A percentile compares a stretch with the other conserved stretches of the same genome.
phyloP scores from a whole-genome alignment of 1,140 invertebrate genomes.

The Antheraea pernyi region DNA sequence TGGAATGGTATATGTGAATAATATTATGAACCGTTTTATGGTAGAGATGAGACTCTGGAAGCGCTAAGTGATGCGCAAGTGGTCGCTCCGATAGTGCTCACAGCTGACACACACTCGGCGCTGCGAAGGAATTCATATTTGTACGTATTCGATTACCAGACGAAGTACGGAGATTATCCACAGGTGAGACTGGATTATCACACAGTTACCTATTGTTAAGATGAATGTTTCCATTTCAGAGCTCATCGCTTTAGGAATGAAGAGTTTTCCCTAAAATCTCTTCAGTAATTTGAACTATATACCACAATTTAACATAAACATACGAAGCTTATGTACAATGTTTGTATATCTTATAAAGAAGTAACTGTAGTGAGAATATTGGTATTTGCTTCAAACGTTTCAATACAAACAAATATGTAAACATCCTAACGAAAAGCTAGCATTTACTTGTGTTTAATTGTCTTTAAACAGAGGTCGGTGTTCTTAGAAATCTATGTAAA shows the following conservation, averaged over 20 bases:
- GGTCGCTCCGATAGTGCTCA: slow-evolving; percentile 94
- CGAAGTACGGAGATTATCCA: slow-evolving; percentile 40
- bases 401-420: neutral
- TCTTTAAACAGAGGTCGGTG: neutral
- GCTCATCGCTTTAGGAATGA: too few relatives aligned
- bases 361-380: neutral
- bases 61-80: slow-evolving; percentile 96
- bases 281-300: too few relatives aligned
- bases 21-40: neutral
- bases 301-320: too few relatives aligned
- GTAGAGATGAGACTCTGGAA: slow-evolving; percentile 95
- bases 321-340: too few relatives aligned
- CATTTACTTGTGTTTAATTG: neutral
- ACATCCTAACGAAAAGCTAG: neutral
- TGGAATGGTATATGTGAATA: neutral
- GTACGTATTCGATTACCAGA: slow-evolving; percentile 87
- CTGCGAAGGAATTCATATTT: slow-evolving; percentile 91
- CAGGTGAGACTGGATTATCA: slow-evolving; percentile 82
- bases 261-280: too few relatives aligned
- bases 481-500: neutral
- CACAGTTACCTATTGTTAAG: neutral
- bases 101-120: slow-evolving; percentile 94
- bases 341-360: too few relatives aligned
- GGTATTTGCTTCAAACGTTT: neutral
- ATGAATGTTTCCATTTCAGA: too few relatives aligned